phyloP scores from a whole-genome alignment of 2,888 invertebrate species.

The Melanargia galathea region DNA sequence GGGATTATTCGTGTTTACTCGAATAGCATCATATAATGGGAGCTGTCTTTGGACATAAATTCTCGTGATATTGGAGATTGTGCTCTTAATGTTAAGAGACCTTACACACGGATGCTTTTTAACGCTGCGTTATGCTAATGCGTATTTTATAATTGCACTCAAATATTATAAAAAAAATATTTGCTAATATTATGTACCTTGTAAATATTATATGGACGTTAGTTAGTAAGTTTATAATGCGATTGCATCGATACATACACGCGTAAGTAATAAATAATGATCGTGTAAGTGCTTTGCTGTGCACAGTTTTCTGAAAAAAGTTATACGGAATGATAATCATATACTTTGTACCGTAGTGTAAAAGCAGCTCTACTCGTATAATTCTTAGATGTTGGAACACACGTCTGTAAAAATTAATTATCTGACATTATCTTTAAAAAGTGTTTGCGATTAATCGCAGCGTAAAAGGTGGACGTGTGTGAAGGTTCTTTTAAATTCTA shows the following conservation, averaged over 20 bases:
- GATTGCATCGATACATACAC: not conserved
- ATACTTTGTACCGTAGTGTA: not conserved
- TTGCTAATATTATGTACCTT: not conserved
- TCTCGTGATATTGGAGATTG: not conserved
- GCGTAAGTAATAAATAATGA: not conserved
- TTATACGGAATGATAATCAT: not conserved
- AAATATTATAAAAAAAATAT: not conserved
- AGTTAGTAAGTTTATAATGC: not conserved
- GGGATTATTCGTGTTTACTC: slow-evolving; percentile 32
- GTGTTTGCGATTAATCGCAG: not conserved
- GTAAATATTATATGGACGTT: not conserved
- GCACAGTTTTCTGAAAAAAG: not conserved
- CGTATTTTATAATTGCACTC: not conserved
- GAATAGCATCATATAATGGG: slow-evolving; percentile 24
- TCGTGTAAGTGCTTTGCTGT: not conserved
- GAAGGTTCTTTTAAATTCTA: not conserved
- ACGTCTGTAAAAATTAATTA: not conserved
- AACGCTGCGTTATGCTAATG: not conserved
- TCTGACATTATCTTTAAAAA: not conserved
- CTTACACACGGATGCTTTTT: not conserved
- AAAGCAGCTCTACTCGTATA: not conserved
- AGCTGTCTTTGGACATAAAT: slow-evolving; percentile 6
- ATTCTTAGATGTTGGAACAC: not conserved
- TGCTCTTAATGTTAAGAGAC: not conserved
- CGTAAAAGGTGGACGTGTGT: slow-evolving; percentile 8